Conservation (phyloP, 2,113 vertebrate genomes). For the Sakesphorus luctuosus region DNA sequence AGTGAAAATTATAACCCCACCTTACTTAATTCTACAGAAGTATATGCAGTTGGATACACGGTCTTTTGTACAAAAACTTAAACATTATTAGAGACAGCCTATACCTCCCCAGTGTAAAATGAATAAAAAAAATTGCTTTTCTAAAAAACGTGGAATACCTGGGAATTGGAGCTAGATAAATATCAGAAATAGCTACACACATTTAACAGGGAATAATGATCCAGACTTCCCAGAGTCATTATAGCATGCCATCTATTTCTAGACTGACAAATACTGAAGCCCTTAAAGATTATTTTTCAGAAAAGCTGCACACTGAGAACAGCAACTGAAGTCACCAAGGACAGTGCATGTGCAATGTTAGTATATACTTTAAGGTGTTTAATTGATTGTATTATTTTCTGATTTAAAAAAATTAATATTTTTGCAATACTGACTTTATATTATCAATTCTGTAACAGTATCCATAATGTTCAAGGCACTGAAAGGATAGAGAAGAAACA, state of each 20-base stretch:
- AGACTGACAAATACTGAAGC: not conserved
- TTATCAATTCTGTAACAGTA: conserved; percentile 44
- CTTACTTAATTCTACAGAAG: not conserved
- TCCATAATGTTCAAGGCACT: conserved; percentile 31
- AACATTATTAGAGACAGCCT: not conserved
- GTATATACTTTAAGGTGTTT: not conserved
- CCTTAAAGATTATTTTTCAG: not conserved
- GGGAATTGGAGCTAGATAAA: not conserved
- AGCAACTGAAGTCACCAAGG: not conserved
- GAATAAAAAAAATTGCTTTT: not conserved
- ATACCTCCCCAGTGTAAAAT: not conserved
- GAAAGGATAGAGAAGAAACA: conserved; percentile 57
- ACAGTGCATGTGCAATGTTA: not conserved
- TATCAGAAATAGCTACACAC: not conserved
- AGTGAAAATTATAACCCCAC: not conserved
- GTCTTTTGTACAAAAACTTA: not conserved
- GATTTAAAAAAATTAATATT: conserved; percentile 11
- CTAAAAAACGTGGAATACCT: not conserved
- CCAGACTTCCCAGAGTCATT: not conserved
- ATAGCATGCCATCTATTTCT: not conserved
- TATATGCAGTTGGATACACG: not conserved
- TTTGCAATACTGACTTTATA: not conserved
- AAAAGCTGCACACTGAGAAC: not conserved
- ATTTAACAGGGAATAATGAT: not conserved
- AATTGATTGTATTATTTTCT: not conserved